These are phyloP conservation scores for Philopotamus ludificatus DNA, from an alignment of 1,140 invertebrate species.

Conservation along the genomic window DNA sequence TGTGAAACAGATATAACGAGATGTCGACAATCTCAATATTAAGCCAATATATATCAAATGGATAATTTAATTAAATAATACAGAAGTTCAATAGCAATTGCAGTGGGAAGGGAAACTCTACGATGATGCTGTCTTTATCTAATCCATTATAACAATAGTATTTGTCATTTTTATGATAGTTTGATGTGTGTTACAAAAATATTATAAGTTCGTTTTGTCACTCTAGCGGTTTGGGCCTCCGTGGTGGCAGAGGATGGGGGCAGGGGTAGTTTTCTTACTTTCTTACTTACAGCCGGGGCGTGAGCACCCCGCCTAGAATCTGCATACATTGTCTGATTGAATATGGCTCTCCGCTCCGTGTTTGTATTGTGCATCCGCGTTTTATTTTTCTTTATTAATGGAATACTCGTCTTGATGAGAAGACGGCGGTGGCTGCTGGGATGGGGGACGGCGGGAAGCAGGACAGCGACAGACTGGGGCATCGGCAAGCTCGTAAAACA, in stretches of 20 bases:
- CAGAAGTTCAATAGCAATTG: no score
- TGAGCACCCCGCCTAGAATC: slow-evolving; percentile 28
- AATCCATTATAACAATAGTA: no score
- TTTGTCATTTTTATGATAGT: neutral
- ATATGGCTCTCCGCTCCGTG: slow-evolving; percentile 29
- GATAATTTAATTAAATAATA: no score
- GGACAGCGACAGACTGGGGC: no score
- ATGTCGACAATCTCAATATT: neutral
- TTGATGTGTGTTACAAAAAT: neutral
- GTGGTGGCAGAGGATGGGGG: slow-evolving; percentile 2
- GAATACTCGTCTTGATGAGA: slow-evolving; percentile 29
- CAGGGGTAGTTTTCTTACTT: slow-evolving; percentile 18
- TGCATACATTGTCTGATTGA: slow-evolving; percentile 43
- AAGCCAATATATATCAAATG: no score
- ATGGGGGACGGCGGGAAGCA: no score
- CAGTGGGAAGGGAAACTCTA: no score
- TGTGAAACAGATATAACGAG: no score
- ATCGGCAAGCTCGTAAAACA: no score
- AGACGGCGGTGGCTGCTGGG: neutral
- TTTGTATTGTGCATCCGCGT: slow-evolving; percentile 27
- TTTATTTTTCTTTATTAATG: slow-evolving; percentile 39
- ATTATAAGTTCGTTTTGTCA: neutral
- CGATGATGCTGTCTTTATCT: no score
- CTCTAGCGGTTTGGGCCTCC: neutral
- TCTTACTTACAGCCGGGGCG: slow-evolving; percentile 23